A percentile compares a stretch with the other conserved stretches of the same genome.
phyloP scores from a whole-genome alignment of 1,140 invertebrate genomes.

The Sesamia nonagrioides region DNA sequence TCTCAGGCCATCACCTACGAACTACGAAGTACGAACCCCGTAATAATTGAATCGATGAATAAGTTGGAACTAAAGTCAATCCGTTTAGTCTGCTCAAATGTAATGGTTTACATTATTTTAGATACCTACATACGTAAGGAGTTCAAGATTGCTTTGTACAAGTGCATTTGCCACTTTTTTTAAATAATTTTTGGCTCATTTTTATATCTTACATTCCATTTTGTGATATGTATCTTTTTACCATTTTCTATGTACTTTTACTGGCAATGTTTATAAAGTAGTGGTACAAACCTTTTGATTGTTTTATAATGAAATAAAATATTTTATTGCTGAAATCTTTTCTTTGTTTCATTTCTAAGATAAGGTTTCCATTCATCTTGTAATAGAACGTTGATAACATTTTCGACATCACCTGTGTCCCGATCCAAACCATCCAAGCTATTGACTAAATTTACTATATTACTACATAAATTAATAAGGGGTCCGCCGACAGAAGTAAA shows the following conservation, averaged over 20 bases:
- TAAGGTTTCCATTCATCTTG: too few relatives aligned
- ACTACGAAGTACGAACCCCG: too few relatives aligned
- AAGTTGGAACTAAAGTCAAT: neutral
- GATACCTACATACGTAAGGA: neutral
- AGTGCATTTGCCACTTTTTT: constrained; percentile 43
- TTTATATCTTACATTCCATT: constrained; percentile 63
- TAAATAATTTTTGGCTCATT: constrained; percentile 39
- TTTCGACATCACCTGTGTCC: too few relatives aligned
- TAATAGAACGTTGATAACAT: too few relatives aligned
- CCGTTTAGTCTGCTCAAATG: neutral
- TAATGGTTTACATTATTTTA: neutral
- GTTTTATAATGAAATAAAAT: constrained; percentile 81
- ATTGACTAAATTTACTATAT: too few relatives aligned
- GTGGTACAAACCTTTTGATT: constrained; percentile 69
- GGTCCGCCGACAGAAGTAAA: too few relatives aligned
- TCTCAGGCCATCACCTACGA: too few relatives aligned
- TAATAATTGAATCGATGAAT: too few relatives aligned
- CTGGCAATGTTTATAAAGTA: constrained; percentile 60
- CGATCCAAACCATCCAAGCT: too few relatives aligned
- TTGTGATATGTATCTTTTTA: constrained; percentile 62
- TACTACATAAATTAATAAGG: too few relatives aligned
- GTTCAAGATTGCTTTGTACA: constrained; percentile 18
- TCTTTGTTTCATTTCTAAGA: constrained; percentile 43
- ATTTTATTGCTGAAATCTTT: constrained; percentile 76
- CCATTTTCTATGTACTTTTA: constrained; percentile 53